phyloP scores from a whole-genome alignment of 2,113 vertebrate species.

The Serilophus lunatus region DNA sequence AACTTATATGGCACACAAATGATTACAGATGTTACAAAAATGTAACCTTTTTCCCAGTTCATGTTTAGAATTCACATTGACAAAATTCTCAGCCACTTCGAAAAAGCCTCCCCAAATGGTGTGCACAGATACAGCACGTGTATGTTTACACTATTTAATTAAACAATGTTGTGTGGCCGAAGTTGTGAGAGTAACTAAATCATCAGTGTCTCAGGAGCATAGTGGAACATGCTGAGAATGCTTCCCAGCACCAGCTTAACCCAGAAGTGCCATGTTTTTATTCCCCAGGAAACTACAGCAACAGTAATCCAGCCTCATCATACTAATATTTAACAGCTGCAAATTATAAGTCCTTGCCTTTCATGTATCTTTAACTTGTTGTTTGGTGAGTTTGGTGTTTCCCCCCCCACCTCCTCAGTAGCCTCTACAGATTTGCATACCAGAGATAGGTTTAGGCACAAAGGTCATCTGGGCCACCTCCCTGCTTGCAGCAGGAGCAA shows the following conservation, averaged over 20 bases:
- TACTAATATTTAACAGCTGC: not conserved
- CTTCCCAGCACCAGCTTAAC: not conserved
- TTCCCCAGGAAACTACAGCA: not conserved
- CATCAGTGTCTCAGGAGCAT: not conserved
- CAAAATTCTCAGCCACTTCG: not conserved
- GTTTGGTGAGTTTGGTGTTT: not conserved
- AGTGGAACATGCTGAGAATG: not conserved
- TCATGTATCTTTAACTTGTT: not conserved
- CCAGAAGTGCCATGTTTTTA: not conserved
- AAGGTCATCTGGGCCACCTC: not conserved
- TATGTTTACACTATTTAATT: not conserved
- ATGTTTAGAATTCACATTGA: not conserved
- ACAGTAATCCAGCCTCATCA: not conserved
- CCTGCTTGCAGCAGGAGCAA: not conserved
- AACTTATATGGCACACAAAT: conserved; percentile 40
- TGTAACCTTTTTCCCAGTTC: conserved; percentile 33
- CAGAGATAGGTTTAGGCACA: not conserved
- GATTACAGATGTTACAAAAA: conserved; percentile 67
- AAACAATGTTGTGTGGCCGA: not conserved
- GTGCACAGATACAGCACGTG: not conserved
- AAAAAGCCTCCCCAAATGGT: not conserved
- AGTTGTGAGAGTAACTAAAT: not conserved
- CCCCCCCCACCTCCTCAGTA: not conserved
- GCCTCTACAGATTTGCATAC: not conserved
- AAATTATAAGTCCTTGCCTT: not conserved